phyloP scores from a whole-genome alignment of 1,140 invertebrate species.

The Cotesia vestalis region DNA sequence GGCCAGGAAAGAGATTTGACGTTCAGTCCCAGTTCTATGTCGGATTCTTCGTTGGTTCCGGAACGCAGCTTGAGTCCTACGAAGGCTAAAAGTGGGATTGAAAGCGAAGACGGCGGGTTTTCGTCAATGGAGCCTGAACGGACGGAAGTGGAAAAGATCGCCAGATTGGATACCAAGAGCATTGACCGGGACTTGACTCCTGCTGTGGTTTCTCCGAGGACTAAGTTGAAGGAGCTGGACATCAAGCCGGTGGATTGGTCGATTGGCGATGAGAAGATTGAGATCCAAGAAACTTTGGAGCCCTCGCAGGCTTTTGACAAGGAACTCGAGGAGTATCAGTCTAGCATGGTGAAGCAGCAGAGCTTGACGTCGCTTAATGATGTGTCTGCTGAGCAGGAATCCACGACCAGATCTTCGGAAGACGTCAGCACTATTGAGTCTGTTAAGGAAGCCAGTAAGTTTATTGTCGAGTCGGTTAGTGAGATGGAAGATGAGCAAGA shows the following conservation, averaged over 20 bases:
- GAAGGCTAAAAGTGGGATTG: constrained; percentile 18
- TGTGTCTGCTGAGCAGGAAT: constrained; percentile 42
- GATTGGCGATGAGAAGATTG: constrained; percentile 64
- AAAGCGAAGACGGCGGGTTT: constrained; percentile 33
- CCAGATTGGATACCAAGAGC: constrained; percentile 12
- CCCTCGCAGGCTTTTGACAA: constrained; percentile 60
- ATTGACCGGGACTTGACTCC: constrained; percentile 42
- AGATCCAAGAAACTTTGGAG: constrained; percentile 56
- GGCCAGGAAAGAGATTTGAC: constrained; percentile 52
- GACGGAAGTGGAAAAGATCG: constrained; percentile 29
- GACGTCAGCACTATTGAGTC: constrained; percentile 48
- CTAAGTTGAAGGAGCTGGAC: constrained; percentile 51
- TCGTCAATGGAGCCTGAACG: constrained; percentile 34
- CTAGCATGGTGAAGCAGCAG: constrained; percentile 40
- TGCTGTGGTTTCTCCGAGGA: constrained; percentile 31
- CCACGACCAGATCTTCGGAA: constrained; percentile 46
- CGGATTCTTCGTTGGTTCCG: constrained; percentile 52
- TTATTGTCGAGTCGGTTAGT: constrained; percentile 51
- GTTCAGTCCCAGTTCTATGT: constrained; percentile 51
- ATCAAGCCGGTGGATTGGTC: constrained; percentile 62
- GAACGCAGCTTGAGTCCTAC: constrained; percentile 37
- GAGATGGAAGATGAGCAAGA: constrained; percentile 59
- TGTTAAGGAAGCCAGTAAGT: constrained; percentile 45
- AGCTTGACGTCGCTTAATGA: constrained; percentile 40
- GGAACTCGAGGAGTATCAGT: constrained; percentile 61